Percentiles rank a stretch among this genome's conserved stretches.
Evolutionary conservation across 2,888 invertebrate genomes (phyloP).

Genomic region (Sepiola atlantica): DNA sequence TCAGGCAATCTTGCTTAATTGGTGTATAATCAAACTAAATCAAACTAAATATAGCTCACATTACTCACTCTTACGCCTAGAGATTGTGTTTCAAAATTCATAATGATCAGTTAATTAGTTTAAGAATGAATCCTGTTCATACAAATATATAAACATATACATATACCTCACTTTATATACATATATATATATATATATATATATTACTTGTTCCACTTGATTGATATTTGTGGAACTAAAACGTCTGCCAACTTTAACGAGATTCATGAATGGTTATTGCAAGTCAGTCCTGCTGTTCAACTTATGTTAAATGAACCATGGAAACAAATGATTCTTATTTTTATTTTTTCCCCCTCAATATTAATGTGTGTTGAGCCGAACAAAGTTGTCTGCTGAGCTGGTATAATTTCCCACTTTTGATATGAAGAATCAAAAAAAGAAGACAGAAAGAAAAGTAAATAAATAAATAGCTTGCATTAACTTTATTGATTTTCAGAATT

Average conservation of each 20-base stretch:
- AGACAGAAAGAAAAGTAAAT: not conserved
- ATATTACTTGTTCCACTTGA: not conserved
- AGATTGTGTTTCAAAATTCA: too few species aligned
- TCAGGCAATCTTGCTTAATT: too few species aligned
- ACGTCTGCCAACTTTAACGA: constrained; percentile 32
- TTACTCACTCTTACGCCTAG: too few species aligned
- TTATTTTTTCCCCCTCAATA: not conserved
- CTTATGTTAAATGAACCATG: not conserved
- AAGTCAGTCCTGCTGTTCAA: constrained; percentile 32
- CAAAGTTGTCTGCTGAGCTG: not conserved
- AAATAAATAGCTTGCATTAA: constrained; percentile 6
- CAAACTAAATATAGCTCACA: too few species aligned
- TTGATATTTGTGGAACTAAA: constrained; percentile 32
- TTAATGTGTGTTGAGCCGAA: not conserved
- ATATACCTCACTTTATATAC: too few species aligned
- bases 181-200: too few species aligned
- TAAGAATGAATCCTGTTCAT: too few species aligned
- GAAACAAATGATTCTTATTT: not conserved
- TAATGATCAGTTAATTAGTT: too few species aligned
- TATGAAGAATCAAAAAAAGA: too few species aligned
- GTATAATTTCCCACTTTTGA: not conserved
- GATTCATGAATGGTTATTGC: constrained; percentile 32
- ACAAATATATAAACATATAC: too few species aligned
- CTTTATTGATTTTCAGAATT: not conserved
- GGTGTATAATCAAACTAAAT: too few species aligned